Evolutionary conservation across 2,113 vertebrate species (phyloP), one percentile per base, ranked within the genome.

Genomic region (Ophiodon elongatus): DNA sequence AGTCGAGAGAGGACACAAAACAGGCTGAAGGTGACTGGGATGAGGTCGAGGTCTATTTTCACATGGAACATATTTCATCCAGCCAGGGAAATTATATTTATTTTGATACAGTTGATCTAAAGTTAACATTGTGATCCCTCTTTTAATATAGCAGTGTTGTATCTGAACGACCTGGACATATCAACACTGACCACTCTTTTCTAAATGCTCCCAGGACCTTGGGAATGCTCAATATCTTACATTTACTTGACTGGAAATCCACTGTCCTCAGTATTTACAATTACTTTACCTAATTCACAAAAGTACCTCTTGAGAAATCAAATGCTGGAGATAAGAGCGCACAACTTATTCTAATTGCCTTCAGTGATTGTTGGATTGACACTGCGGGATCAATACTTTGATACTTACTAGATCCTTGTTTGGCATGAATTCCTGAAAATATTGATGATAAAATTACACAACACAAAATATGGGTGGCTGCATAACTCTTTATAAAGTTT

Each of bases 11-110:
- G 76, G 64, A 82, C 72, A 79, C 69, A 63, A 76, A 86, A 74
- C 69, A 80, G 62, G 29, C 63, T 73, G 76, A 87, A 87, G 82
- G 79, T 88, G 90, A 83, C 39, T 73, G 35, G 29, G 60, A 35
- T 50, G 45, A 23, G 47, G 52, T 68, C 31, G 7, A 65, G 43
- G 37, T 75, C 67, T 76, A 35, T 69, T 87, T 83, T 68, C 25
- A 80, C 4, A 47, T 59, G 6, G 80, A 73, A 57, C 31, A 74
- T 52, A 45, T 57, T 80, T 73, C n/a, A 64, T 83, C 27, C 47
- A 67, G 29, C 43, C 6, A 37, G n/a, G 11, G 13, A 37, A 41
- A 73, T 63, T 33, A 11, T 33, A 54, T 76, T 82, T 72, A 56
- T 83, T 68, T 84, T 60, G 13, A 76, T 25, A 23, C 4, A 57